Conservation (phyloP, 1,140 invertebrate genomes). For the Drosophila setifemur region DNA sequence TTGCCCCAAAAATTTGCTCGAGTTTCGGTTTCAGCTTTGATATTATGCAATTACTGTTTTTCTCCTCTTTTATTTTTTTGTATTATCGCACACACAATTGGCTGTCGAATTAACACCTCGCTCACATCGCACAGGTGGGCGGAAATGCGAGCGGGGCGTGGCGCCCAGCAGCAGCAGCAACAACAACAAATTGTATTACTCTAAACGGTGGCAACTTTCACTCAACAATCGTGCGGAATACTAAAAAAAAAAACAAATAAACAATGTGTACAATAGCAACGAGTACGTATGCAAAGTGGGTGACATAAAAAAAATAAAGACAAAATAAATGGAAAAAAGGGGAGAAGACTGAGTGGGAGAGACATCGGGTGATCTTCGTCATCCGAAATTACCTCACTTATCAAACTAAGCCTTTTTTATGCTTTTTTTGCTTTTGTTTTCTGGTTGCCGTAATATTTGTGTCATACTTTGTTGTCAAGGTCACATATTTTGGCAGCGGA, state of each 20-base stretch:
- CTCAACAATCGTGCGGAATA: slow-evolving; percentile 72
- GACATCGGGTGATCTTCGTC: slow-evolving; percentile 60
- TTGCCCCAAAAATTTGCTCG: slow-evolving; percentile 38
- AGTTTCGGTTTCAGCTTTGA: slow-evolving; percentile 31
- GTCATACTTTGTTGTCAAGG: slow-evolving; percentile 64
- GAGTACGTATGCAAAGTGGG: slow-evolving; percentile 41
- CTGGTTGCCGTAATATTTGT: slow-evolving; percentile 55
- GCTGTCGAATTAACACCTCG: slow-evolving; percentile 69
- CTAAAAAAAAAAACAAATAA: slow-evolving; percentile 53
- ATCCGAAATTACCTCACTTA: slow-evolving; percentile 63
- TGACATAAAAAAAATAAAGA: slow-evolving; percentile 21
- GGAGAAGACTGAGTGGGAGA: slow-evolving; percentile 7
- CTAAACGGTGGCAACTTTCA: slow-evolving; percentile 78
- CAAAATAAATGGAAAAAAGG: background rate
- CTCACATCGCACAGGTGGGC: slow-evolving; percentile 69
- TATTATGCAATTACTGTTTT: slow-evolving; percentile 38
- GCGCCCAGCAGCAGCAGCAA: slow-evolving; percentile 14
- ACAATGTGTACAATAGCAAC: slow-evolving; percentile 22
- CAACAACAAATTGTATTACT: slow-evolving; percentile 9
- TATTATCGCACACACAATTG: slow-evolving; percentile 54
- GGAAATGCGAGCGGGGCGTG: slow-evolving; percentile 49
- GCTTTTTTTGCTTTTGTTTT: slow-evolving; percentile 7
- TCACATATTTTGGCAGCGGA: slow-evolving; percentile 26
- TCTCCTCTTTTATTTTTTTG: background rate
- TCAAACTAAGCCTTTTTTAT: background rate